Evolutionary conservation across 2,888 invertebrate genomes (phyloP).

Genomic region (Mantis religiosa): DNA sequence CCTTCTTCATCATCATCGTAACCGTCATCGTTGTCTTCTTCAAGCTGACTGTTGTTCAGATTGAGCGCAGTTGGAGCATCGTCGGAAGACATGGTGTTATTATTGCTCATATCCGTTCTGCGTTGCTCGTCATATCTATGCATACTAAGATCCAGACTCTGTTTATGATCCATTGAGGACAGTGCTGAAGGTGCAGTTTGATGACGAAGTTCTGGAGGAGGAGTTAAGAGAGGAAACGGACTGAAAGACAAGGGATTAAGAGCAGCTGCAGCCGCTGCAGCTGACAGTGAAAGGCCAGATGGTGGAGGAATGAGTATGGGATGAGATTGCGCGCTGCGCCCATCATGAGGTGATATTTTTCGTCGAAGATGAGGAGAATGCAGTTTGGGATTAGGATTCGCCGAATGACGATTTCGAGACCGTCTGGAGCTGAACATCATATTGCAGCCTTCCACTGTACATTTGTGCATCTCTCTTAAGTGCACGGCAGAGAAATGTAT

Average conservation of each 20-base stretch:
- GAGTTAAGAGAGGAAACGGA: constrained; percentile 65
- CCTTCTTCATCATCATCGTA: constrained; percentile 67
- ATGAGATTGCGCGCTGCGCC: constrained; percentile 83
- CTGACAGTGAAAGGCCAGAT: constrained; percentile 55
- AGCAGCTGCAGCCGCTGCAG: constrained; percentile 57
- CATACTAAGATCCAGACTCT: constrained; percentile 56
- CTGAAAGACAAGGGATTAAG: constrained; percentile 72
- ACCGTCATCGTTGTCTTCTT: constrained; percentile 43
- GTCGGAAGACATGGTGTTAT: constrained; percentile 43
- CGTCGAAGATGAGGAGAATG: constrained; percentile 91
- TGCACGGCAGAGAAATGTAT: constrained; percentile 99
- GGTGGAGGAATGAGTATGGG: constrained; percentile 70
- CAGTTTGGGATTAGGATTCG: constrained; percentile 96
- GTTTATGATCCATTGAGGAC: constrained; percentile 60
- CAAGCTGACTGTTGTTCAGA: constrained; percentile 39
- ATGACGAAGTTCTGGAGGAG: constrained; percentile 44
- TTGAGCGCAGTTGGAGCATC: constrained; percentile 44
- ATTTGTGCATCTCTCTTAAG: constrained; percentile 98
- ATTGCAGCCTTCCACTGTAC: constrained; percentile 96
- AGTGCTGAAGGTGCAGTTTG: constrained; percentile 54
- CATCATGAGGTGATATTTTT: constrained; percentile 92
- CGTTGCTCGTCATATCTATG: constrained; percentile 37
- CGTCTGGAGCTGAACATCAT: constrained; percentile 99
- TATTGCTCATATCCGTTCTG: constrained; percentile 46
- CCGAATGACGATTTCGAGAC: constrained; percentile 93